These are phyloP conservation scores for Scylla paramamosain DNA, from an alignment of 1,140 invertebrate genomes.

Conservation along the genomic window DNA sequence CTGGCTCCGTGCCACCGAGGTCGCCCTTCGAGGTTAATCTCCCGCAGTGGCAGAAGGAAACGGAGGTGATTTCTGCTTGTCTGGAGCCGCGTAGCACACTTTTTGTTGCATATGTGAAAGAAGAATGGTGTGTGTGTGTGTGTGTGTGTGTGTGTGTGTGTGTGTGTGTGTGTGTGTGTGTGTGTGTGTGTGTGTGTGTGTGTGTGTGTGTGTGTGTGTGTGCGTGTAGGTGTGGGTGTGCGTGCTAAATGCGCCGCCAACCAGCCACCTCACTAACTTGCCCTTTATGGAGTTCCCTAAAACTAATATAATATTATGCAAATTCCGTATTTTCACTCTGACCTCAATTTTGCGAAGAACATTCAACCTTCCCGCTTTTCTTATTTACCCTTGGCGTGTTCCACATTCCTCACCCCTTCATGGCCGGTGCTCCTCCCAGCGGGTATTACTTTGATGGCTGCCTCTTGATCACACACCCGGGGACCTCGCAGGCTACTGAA, in stretches of 20 bases:
- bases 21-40: not conserved
- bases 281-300: not conserved
- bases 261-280: not conserved
- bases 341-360: slow-evolving; percentile 3
- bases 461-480: too few species aligned
- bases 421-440: not conserved
- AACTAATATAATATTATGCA: slow-evolving; percentile 17
- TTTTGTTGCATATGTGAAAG: too few species aligned
- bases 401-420: not conserved
- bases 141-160: too few species aligned
- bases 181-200: too few species aligned
- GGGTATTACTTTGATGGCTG: too few species aligned
- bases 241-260: not conserved
- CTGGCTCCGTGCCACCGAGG: not conserved
- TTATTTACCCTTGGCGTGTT: not conserved
- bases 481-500: too few species aligned
- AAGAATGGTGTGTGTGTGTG: too few species aligned
- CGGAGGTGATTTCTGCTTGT: not conserved
- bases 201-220: too few species aligned
- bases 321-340: not conserved
- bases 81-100: not conserved
- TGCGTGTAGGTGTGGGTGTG: not conserved
- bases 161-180: too few species aligned
- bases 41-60: not conserved
- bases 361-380: not conserved